phyloP scores from a whole-genome alignment of 2,888 invertebrate genomes.

The Diarsia dahlii region DNA sequence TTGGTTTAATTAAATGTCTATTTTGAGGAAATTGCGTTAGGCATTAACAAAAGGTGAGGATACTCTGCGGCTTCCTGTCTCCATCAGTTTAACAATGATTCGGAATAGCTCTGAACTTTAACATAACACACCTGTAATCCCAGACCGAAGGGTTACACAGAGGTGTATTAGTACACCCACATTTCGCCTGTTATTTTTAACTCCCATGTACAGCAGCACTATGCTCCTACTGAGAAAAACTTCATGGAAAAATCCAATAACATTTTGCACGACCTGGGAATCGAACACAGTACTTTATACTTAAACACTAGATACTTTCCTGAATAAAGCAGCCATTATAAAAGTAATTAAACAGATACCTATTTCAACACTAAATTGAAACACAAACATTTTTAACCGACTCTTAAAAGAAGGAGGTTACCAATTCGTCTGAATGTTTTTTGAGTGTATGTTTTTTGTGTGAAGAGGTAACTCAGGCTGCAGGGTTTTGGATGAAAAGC shows the following conservation, averaged over 20 bases:
- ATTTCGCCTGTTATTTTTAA: no score
- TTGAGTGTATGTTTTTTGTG: background rate
- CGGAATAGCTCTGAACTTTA: no score
- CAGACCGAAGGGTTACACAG: no score
- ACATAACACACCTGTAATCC: no score
- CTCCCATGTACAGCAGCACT: no score
- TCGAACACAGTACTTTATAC: background rate
- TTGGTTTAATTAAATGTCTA: slow-evolving; percentile 52
- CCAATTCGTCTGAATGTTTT: background rate
- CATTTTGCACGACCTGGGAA: no score
- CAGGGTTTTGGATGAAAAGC: background rate
- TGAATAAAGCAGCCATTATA: background rate
- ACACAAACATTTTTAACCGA: background rate
- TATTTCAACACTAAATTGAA: background rate
- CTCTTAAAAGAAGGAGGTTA: background rate
- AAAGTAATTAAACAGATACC: background rate
- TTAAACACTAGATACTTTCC: background rate
- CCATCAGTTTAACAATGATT: background rate
- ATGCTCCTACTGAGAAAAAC: no score
- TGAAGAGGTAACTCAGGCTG: background rate
- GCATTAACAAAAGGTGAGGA: slow-evolving; percentile 12
- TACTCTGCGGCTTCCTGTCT: background rate
- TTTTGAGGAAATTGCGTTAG: slow-evolving; percentile 35
- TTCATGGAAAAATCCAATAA: no score
- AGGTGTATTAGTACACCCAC: no score